Percentiles rank a stretch among this genome's conserved stretches.
Conservation (phyloP, 2,113 vertebrate species). For the Leptosomus discolor region DNA sequence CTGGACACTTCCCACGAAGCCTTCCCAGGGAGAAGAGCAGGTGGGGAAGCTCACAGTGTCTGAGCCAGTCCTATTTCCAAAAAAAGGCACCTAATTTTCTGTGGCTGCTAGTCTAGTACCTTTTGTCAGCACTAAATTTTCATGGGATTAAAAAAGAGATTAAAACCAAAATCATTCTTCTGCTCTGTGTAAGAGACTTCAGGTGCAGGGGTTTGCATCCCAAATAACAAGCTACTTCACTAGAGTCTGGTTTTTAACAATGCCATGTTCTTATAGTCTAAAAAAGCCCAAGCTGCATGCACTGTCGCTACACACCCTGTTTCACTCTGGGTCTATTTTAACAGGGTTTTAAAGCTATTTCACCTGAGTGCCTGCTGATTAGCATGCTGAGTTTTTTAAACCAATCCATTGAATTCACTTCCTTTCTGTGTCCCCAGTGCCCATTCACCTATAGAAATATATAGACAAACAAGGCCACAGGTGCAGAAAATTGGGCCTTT, state of each 20-base stretch:
- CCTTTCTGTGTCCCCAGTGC: slow-evolving; percentile 51
- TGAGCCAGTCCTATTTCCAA: not conserved
- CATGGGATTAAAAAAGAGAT: not conserved
- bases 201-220: not conserved
- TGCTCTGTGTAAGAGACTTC: not conserved
- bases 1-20: not conserved
- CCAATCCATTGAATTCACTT: slow-evolving; percentile 66
- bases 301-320: not conserved
- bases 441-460: slow-evolving; percentile 66
- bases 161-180: not conserved
- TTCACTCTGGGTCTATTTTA: not conserved
- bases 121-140: not conserved
- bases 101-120: not conserved
- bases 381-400: slow-evolving; percentile 63
- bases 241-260: slow-evolving; percentile 21
- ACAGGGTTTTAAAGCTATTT: slow-evolving; percentile 50
- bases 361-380: slow-evolving; percentile 64
- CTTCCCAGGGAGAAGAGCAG: not conserved
- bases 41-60: not conserved
- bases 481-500: slow-evolving; percentile 67
- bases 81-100: not conserved
- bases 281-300: not conserved
- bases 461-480: slow-evolving; percentile 66
- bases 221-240: slow-evolving; percentile 1
- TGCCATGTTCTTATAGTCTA: not conserved